phyloP scores from a whole-genome alignment of 1,140 invertebrate species.

The Ceratosolen solmsi region DNA sequence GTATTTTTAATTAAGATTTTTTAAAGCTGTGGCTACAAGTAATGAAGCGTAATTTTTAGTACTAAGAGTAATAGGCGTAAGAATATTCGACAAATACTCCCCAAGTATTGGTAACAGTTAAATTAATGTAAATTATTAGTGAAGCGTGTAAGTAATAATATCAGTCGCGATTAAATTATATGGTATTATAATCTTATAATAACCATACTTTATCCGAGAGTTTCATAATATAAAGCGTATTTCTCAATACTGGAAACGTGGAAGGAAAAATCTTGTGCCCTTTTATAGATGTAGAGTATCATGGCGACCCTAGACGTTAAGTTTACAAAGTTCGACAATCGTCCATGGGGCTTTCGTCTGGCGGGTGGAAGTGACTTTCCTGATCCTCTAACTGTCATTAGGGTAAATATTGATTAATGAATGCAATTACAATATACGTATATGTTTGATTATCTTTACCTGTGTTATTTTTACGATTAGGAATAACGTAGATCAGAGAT shows the following conservation, averaged over 20 bases:
- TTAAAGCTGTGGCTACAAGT: too few relatives aligned
- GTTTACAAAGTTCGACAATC: constrained; percentile 78
- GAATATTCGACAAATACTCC: too few relatives aligned
- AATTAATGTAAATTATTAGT: constrained; percentile 8
- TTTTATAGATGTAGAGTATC: constrained; percentile 69
- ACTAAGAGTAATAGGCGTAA: too few relatives aligned
- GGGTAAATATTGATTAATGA: constrained; percentile 76
- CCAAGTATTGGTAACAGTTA: too few relatives aligned
- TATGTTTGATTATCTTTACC: background rate
- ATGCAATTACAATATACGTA: background rate
- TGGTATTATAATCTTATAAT: background rate
- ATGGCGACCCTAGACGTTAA: constrained; percentile 72
- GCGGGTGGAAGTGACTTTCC: constrained; percentile 88
- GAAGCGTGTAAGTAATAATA: background rate
- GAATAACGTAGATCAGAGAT: too few relatives aligned
- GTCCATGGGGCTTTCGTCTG: constrained; percentile 91
- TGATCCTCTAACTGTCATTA: constrained; percentile 85
- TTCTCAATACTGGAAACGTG: background rate
- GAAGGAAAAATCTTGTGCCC: constrained; percentile 1
- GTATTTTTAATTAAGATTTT: too few relatives aligned
- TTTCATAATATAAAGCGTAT: constrained; percentile 1
- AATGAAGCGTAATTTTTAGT: too few relatives aligned
- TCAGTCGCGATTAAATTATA: background rate
- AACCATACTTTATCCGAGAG: background rate
- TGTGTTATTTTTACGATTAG: background rate